A percentile compares a stretch with the other conserved stretches of the same genome.
These are phyloP conservation scores for Globia sparganii DNA, from an alignment of 2,888 invertebrate genomes.

Conservation along the genomic window DNA sequence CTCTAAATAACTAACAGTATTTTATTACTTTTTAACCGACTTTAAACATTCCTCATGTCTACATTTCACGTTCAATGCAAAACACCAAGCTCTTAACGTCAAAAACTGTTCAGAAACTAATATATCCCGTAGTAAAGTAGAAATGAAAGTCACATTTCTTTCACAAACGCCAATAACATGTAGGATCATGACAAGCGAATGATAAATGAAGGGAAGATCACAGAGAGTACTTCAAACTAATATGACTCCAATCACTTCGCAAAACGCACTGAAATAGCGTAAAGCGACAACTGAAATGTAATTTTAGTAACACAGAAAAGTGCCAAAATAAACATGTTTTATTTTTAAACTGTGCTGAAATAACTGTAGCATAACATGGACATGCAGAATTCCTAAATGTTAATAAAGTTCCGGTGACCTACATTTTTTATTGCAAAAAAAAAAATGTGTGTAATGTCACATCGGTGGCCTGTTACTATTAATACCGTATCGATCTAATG, in stretches of 20 bases:
- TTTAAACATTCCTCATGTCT: constrained; percentile 19
- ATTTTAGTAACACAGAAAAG: constrained; percentile 59
- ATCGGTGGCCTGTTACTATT: constrained; percentile 10
- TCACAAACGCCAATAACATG: constrained; percentile 44
- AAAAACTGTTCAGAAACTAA: constrained; percentile 21
- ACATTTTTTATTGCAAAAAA: constrained; percentile 42
- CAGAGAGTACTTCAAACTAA: constrained; percentile 30
- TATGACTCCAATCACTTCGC: constrained; percentile 45
- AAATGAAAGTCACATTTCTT: constrained; percentile 23
- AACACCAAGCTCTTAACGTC: not conserved
- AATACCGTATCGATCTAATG: constrained; percentile 10
- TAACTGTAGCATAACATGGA: constrained; percentile 55
- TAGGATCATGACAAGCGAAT: constrained; percentile 35
- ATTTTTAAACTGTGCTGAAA: constrained; percentile 64
- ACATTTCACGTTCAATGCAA: constrained; percentile 21
- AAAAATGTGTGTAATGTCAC: constrained; percentile 36
- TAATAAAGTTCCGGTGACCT: constrained; percentile 46
- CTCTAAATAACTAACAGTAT: not conserved
- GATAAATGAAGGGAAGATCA: constrained; percentile 51
- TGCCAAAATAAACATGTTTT: constrained; percentile 70
- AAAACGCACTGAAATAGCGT: constrained; percentile 52
- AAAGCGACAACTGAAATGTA: constrained; percentile 49
- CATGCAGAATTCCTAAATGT: constrained; percentile 38
- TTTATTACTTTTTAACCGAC: not conserved
- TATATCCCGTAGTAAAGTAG: constrained; percentile 4